Base-by-base conservation (phyloP, 1,140 invertebrate species). In the Stegodyphus dumicola region DNA sequence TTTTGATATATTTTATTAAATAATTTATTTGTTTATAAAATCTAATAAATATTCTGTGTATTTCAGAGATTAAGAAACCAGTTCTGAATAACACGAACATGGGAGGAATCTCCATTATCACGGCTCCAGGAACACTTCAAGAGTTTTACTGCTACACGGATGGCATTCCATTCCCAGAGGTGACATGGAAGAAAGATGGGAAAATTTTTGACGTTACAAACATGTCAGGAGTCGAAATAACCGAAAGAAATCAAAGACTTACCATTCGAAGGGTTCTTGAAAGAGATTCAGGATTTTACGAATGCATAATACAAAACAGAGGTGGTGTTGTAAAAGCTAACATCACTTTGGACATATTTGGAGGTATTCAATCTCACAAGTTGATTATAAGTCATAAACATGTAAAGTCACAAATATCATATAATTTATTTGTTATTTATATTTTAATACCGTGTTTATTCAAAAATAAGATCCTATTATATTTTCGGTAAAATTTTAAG, bases 111-210 rank as follows among this genome's bases (percentile, higher is more conserved):
- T 48, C 69, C 11, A 51, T 87, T 11, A 3, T 33, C 13, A 54
- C 56, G 6, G n/a, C 74, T n/a, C 85, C 73, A 9, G 84, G 88
- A 4, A 52, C 75, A 6, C 33, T 67, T n/a, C 64, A 87, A 48
- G 87, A 89, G 56, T 88, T 89, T 33, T 71, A 71, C 15, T 89
- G 89, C 56, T 71, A 77, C n/a, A 75, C 77, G 5, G 74, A 49
- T 49, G 89, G 89, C 0, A 73, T 76, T 51, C 89, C 89, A 13
- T 60, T 56, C 53, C 89, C 89, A 11, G 13, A 17, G 2, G 64
- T 89, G 10, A 18, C 13, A 7, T 89, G 89, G 89, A 74, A 76
- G 4, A 87, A 86, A 79, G 84, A 89, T 69, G 76, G 77, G 5
- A 33, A 80, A 74, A 15, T 17, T 7, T 76, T 88, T 5, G 77